Evolutionary conservation across 2,113 vertebrate species (phyloP).

Genomic region (Urocitellus parryii): DNA sequence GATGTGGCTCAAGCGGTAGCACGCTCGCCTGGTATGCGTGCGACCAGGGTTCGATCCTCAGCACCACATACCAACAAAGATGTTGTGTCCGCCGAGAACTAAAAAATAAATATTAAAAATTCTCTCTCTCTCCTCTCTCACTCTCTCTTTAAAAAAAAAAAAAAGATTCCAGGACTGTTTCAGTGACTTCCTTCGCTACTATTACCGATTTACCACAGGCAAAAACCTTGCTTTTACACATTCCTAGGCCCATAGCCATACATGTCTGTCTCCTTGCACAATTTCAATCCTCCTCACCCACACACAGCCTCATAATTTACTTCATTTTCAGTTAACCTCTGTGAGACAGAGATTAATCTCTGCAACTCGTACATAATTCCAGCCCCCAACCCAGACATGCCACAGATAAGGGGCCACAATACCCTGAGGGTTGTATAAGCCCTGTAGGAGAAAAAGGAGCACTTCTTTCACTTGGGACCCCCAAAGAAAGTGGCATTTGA

Average conservation of each 20-base stretch:
- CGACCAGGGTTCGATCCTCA: no score
- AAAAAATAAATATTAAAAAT: no score
- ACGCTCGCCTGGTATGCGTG: no score
- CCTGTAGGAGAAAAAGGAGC: neutral
- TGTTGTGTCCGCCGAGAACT: no score
- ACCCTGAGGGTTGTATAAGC: neutral
- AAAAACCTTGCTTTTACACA: neutral
- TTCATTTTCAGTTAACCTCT: constrained; percentile 40
- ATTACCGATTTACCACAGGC: neutral
- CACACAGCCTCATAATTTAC: neutral
- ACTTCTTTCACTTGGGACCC: neutral
- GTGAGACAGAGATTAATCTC: neutral
- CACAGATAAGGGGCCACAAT: neutral
- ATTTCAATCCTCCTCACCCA: neutral
- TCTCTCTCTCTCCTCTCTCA: no score
- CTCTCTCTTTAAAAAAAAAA: no score
- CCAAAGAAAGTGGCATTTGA: neutral
- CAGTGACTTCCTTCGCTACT: constrained; percentile 8
- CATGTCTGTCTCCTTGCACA: neutral
- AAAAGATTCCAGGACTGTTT: neutral
- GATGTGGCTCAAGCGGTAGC: no score
- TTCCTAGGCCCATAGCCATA: neutral
- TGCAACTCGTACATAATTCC: constrained; percentile 18
- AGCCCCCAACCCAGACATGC: neutral
- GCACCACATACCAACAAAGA: no score